Base-by-base conservation (phyloP, 2,888 invertebrate genomes). In the Rhodophaea formosa region DNA sequence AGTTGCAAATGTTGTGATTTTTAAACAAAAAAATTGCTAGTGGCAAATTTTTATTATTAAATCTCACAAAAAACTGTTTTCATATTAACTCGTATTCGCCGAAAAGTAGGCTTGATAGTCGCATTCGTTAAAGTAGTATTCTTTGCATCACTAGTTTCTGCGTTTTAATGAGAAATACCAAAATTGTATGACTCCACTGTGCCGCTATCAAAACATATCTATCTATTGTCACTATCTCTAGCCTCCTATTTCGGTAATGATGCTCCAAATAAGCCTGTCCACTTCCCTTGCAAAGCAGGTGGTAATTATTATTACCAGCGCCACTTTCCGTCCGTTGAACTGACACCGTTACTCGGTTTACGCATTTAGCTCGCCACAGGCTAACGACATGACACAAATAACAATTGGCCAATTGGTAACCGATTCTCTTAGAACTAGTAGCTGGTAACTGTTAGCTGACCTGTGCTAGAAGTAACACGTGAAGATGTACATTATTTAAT, bases 291-390 rank as follows among this genome's bases (percentile, higher is more conserved):
- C 69, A 69, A 68, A 80, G 77, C 86, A 86, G 83, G 84, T 88
- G 86, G 79, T 74, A 72, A 84, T 85, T 88, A 88, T 88, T 87
- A 87, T 87, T 86, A 82, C 77, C 73, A 79, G 74, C 69, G 77
- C 80, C 83, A 84, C 84, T 84, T 86, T 85, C 84, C 75, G 90
- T 88, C 84, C 89, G 78, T 75, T 88, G 89, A 90, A 88, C 89
- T 71, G 82, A 77, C 79, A 86, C 90, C 89, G 90, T 90, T 90
- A 89, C 72, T 72, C 74, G 76, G 72, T 86, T 84, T 80, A 88
- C 86, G 84, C 85, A 85, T 86, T 84, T 82, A 85, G 87, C 84
- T 86, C 82, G 80, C 82, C 77, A 69, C 70, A 64, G 73, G 73
- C 74, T 69, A 71, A 78, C 77, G 79, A 83, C 87, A 86, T 86